phyloP scores from a whole-genome alignment of 2,888 invertebrate genomes.

The Drosophila gaucha region DNA sequence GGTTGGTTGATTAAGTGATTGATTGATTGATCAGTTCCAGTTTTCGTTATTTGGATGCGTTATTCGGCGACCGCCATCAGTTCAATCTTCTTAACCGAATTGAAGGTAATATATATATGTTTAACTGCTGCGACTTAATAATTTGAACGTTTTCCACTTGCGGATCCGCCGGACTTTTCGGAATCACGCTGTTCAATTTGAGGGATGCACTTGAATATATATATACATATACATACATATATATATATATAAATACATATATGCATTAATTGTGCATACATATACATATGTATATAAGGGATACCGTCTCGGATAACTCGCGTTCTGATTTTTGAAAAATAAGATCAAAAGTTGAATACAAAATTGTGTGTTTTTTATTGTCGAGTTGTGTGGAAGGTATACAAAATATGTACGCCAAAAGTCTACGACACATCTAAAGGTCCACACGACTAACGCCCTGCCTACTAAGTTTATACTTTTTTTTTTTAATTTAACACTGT shows the following conservation, averaged over 20 bases:
- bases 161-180: conserved; percentile 35
- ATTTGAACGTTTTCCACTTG: conserved; percentile 62
- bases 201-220: conserved; percentile 20
- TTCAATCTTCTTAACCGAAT: conserved; percentile 6
- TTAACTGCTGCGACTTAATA: conserved; percentile 39
- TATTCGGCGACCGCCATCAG: neutral
- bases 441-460: conserved; percentile 23
- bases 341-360: conserved; percentile 47
- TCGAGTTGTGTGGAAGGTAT: conserved; percentile 59
- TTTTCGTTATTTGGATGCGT: neutral
- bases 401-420: conserved; percentile 56
- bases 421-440: conserved; percentile 16
- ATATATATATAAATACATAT: conserved; percentile 9
- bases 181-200: conserved; percentile 49
- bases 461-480: conserved; percentile 32
- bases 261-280: neutral
- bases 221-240: conserved; percentile 9
- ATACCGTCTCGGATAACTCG: conserved; percentile 41
- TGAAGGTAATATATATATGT: conserved; percentile 2
- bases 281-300: conserved; percentile 7
- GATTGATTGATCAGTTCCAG: conserved; percentile 7
- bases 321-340: conserved; percentile 58
- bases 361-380: conserved; percentile 57
- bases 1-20: neutral
- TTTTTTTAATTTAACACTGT: too few relatives aligned